Base-by-base conservation (phyloP, 2,888 invertebrate genomes). In the Pammene fasciana region DNA sequence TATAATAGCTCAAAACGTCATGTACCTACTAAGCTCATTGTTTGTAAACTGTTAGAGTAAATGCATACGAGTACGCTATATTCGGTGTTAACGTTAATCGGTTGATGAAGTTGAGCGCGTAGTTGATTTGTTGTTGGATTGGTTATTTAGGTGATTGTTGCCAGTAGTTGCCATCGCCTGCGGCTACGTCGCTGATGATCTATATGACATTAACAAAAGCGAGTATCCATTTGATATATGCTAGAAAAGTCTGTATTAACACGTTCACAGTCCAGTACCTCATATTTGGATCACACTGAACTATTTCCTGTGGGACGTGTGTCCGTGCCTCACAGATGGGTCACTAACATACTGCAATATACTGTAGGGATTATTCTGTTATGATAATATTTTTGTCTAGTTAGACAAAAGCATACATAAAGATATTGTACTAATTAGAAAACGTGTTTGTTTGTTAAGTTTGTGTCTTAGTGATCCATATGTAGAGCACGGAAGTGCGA, bases 71-170 rank as follows among this genome's bases (percentile, higher is more conserved):
- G n/a, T n/a, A n/a, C 38, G 65, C 65, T 70, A 72, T 72, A 72
- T 70, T 70, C 61, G 65, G 70, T 70, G 70, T 72, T 72, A 65
- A 65, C 38, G 72, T 70, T 68, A 68, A 68, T 67, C 62, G 61
- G 55, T 61, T 67, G 61, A 67, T 65, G 65, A 59, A 60, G 70
- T 65, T 70, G 59, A 38, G 18, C 46, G 60, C n/a, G 68, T 70
- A 70, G 65, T 64, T 18, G 34, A 50, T 57, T 52, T 57, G 60
- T 70, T 70, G 70, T 70, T 70, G 70, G 46, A 26, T 57, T 59
- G 68, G 54, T 56, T 56, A 57, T 56, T 50, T 54, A 54, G 26
- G 34, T 0, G 34, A n/a, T 54, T 54, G n/a, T 54, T 54, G 8
- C 9, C 7, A 54, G 54, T 54, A n/a, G 54, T 54, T 34, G 13